These are phyloP conservation scores for Charanyca ferruginea DNA, from an alignment of 2,888 invertebrate genomes.

Conservation along the genomic window DNA sequence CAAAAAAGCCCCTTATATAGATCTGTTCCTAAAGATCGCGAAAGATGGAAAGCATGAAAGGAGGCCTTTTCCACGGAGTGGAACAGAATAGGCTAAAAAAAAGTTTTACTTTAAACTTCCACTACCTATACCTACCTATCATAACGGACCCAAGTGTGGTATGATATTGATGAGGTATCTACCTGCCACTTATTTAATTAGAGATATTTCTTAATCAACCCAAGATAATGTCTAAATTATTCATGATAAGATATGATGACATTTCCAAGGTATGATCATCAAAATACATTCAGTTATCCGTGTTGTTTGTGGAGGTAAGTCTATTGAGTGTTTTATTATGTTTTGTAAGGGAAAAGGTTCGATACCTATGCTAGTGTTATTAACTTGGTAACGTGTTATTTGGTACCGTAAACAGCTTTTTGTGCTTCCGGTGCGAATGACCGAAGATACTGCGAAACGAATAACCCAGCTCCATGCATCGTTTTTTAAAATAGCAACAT, in stretches of 20 bases:
- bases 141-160: slow-evolving; percentile 5
- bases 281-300: slow-evolving; percentile 44
- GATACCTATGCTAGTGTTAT: background rate
- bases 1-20: too few relatives aligned
- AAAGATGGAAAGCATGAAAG: too few relatives aligned
- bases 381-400: background rate
- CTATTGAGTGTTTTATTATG: background rate
- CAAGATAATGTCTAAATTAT: slow-evolving; percentile 47
- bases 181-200: slow-evolving; percentile 20
- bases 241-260: slow-evolving; percentile 50
- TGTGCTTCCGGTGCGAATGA: background rate
- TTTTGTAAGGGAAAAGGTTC: background rate
- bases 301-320: slow-evolving; percentile 54
- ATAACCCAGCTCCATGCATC: too few relatives aligned
- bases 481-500: background rate
- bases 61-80: too few relatives aligned
- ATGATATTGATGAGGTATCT: background rate
- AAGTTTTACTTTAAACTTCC: background rate
- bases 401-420: background rate
- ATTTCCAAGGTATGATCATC: slow-evolving; percentile 34
- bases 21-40: too few relatives aligned
- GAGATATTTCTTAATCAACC: slow-evolving; percentile 41
- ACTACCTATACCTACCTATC: background rate
- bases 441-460: background rate
- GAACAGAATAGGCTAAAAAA: too few relatives aligned